A percentile compares a stretch with the other conserved stretches of the same genome.
These are phyloP conservation scores for Ips typographus DNA, from an alignment of 1,140 invertebrate species.

Conservation along the genomic window DNA sequence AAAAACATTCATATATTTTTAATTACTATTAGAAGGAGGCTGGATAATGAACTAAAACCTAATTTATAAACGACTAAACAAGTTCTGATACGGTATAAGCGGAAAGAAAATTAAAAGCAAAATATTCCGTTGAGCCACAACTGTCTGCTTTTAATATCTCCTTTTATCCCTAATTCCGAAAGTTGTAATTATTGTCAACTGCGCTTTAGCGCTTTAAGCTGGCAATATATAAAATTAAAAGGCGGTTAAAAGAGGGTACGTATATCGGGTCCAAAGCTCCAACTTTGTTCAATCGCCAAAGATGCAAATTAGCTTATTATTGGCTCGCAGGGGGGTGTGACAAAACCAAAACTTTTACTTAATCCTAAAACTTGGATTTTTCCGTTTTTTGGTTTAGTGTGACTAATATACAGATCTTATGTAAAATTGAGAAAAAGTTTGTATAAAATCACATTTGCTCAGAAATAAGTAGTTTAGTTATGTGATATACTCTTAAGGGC, in stretches of 20 bases:
- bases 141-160: conserved; percentile 28
- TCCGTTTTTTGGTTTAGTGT: too few relatives aligned
- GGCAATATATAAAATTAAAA: conserved; percentile 35
- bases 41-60: too few relatives aligned
- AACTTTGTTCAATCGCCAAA: conserved; percentile 33
- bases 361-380: too few relatives aligned
- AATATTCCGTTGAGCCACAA: conserved; percentile 28
- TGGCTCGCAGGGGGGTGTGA: neutral
- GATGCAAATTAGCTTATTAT: conserved; percentile 36
- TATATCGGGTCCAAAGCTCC: conserved; percentile 28
- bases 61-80: neutral
- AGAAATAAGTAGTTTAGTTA: too few relatives aligned
- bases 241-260: conserved; percentile 31
- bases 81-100: conserved; percentile 14
- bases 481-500: too few relatives aligned
- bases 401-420: too few relatives aligned
- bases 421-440: too few relatives aligned
- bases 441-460: too few relatives aligned
- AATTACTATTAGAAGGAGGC: too few relatives aligned
- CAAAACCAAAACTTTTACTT: too few relatives aligned
- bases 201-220: conserved; percentile 29
- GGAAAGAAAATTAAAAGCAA: conserved; percentile 31
- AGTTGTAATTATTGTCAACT: conserved; percentile 36
- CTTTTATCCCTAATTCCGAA: conserved; percentile 31
- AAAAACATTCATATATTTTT: too few relatives aligned